Conservation (phyloP, 2,797 vertebrate species). For the Xenops minutus region DNA sequence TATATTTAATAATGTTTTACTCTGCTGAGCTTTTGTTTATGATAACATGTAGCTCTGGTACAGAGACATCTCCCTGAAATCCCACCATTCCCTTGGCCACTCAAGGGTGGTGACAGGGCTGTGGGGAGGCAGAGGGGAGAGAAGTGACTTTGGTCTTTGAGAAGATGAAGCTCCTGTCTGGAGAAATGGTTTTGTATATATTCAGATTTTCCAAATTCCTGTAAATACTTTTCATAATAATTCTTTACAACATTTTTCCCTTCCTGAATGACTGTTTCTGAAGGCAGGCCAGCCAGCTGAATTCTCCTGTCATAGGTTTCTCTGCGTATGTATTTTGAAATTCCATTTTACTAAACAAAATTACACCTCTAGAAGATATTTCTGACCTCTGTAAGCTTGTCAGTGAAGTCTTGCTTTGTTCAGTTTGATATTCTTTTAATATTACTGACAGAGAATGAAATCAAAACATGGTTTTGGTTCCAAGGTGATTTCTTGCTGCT, state of each 20-base stretch:
- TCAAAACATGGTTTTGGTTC: background rate
- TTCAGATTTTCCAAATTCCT: constrained; percentile 31
- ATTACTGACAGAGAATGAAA: background rate
- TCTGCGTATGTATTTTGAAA: background rate
- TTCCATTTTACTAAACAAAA: background rate
- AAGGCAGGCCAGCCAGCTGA: background rate
- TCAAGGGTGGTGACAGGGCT: background rate
- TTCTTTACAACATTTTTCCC: background rate
- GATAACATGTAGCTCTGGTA: accelerated
- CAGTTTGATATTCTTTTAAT: background rate
- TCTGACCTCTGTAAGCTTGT: background rate
- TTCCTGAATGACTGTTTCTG: background rate
- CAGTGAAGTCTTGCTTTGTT: background rate
- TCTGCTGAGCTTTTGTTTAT: background rate
- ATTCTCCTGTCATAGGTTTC: background rate
- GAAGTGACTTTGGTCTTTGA: background rate
- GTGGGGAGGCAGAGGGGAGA: background rate
- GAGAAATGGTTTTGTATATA: background rate
- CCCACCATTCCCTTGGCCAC: background rate
- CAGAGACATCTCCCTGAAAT: accelerated
- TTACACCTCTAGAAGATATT: background rate
- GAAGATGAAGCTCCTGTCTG: background rate
- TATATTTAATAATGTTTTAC: background rate
- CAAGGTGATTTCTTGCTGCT: background rate
- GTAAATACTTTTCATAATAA: constrained; percentile 8